Evolutionary conservation across 1,140 invertebrate species (phyloP).

Genomic region (Pinna nobilis): DNA sequence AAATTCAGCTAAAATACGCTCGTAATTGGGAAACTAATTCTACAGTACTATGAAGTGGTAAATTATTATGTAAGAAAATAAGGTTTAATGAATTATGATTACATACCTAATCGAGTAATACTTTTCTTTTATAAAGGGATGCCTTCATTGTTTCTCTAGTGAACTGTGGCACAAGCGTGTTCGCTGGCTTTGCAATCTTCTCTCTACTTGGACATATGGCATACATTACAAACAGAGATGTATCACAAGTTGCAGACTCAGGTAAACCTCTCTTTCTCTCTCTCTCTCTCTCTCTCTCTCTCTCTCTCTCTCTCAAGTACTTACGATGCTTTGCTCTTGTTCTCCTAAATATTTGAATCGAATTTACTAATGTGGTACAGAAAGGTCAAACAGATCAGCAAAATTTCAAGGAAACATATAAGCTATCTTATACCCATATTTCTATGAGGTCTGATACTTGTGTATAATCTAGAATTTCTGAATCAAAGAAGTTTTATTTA

Average conservation of each 20-base stretch:
- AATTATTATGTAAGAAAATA: background rate
- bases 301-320: too few relatives aligned
- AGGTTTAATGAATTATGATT: background rate
- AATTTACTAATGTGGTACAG: background rate
- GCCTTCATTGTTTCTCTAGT: conserved; percentile 94
- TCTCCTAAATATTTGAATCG: background rate
- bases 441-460: too few relatives aligned
- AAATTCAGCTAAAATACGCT: too few relatives aligned
- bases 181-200: conserved; percentile 98
- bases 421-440: too few relatives aligned
- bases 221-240: conserved; percentile 52
- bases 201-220: conserved; percentile 88
- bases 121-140: conserved; percentile 77
- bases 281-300: too few relatives aligned
- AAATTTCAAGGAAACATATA: too few relatives aligned
- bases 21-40: too few relatives aligned
- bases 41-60: too few relatives aligned
- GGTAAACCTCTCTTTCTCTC: too few relatives aligned
- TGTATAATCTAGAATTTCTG: too few relatives aligned
- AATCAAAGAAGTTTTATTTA: too few relatives aligned
- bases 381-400: too few relatives aligned
- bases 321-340: background rate
- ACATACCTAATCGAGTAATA: background rate
- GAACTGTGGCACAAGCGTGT: conserved; percentile 97
- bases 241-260: conserved; percentile 60